Percentiles rank a stretch among this genome's conserved stretches.
Conservation (phyloP, 2,797 vertebrate genomes). For the Chromis chromis region DNA sequence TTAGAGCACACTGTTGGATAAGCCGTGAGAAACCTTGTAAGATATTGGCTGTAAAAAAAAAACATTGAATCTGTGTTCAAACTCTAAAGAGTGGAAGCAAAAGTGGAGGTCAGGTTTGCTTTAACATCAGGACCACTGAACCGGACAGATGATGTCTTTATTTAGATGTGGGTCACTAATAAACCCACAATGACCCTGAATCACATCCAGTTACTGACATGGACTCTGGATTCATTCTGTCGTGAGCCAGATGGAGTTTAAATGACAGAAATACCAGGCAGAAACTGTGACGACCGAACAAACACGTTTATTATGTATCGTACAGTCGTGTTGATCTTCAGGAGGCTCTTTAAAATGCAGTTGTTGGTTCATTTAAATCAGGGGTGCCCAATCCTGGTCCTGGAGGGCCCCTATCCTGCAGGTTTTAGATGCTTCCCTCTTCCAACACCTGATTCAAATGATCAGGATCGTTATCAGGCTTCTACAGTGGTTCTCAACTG, state of each 20-base stretch:
- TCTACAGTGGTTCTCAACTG: too few species aligned
- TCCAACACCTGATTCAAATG: too few species aligned
- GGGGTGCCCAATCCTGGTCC: too few species aligned
- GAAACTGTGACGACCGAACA: too few species aligned
- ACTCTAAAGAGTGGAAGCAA: not conserved
- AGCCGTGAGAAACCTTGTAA: too few species aligned
- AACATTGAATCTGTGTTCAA: not conserved
- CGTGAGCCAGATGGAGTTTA: not conserved
- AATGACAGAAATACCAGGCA: too few species aligned
- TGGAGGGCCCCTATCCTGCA: too few species aligned
- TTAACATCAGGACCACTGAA: not conserved
- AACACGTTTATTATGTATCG: too few species aligned
- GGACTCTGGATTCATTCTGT: not conserved
- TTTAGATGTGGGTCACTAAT: conserved; percentile 13
- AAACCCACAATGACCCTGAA: conserved; percentile 13
- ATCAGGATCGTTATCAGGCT: too few species aligned
- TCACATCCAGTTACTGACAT: not conserved
- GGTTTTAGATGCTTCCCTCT: too few species aligned
- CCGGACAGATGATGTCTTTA: not conserved
- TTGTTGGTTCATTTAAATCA: conserved; percentile 11
- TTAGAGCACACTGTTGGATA: too few species aligned
- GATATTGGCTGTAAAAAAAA: not conserved
- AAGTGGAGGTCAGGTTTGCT: not conserved
- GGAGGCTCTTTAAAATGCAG: too few species aligned
- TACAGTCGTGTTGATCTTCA: not conserved